These are phyloP conservation scores for Calypte anna DNA, from an alignment of 2,113 vertebrate genomes.

Conservation along the genomic window DNA sequence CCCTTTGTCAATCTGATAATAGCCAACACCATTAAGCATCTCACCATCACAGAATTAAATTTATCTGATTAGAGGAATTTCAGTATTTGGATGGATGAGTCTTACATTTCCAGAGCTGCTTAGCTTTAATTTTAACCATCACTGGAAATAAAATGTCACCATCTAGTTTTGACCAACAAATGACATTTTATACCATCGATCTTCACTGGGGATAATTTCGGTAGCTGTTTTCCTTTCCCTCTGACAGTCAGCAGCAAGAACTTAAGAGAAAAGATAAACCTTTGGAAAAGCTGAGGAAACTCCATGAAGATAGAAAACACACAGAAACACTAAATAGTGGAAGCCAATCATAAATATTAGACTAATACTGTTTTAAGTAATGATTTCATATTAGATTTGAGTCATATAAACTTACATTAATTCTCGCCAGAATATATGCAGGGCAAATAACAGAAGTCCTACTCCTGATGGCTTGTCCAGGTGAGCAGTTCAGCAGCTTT, in stretches of 20 bases:
- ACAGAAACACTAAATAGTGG: neutral
- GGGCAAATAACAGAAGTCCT: neutral
- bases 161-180: neutral
- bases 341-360: neutral
- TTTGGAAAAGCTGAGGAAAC: neutral
- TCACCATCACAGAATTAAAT: neutral
- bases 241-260: conserved; percentile 24
- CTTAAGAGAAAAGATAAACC: neutral
- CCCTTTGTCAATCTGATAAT: neutral
- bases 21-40: neutral
- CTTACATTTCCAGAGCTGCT: neutral
- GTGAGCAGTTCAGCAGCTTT: neutral
- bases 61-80: conserved; percentile 6
- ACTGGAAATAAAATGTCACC: neutral
- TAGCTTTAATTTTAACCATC: neutral
- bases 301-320: neutral
- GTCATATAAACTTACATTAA: neutral
- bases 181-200: neutral
- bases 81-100: neutral
- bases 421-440: neutral
- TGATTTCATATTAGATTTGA: neutral
- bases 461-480: neutral
- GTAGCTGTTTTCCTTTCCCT: conserved; percentile 32
- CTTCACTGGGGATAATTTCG: conserved; percentile 44
- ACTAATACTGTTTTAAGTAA: neutral